Evolutionary conservation across 2,113 vertebrate species (phyloP), one percentile per base, ranked within the genome.

Genomic region (Noctilio leporinus): DNA sequence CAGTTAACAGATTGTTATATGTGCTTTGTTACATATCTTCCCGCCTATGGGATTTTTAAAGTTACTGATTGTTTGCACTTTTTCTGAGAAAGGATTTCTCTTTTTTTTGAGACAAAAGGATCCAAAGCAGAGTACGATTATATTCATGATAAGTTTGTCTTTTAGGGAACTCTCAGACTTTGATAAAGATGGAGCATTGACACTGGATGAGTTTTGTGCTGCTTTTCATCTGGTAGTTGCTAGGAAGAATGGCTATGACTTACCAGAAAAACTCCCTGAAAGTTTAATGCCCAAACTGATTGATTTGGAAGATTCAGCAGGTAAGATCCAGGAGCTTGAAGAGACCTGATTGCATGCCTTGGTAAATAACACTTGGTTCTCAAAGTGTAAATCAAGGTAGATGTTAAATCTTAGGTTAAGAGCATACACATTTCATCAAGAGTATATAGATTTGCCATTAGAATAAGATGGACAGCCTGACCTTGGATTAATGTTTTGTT

Each of bases 281-380:
- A 99, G 99, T 98, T 98, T 99, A 98, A 99, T 99, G 99, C 99
- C 99, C 98, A 99, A 99, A 97, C 98, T 99, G 97, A 99, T 99
- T 97, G 99, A 99, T 98, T 98, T 99, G 98, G 99, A 99, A 98
- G 99, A 99, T 96, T 99, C 99, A 12, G 98, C 99, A 91, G 99
- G 99, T 99, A 98, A 97, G 97, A 93, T 10, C 33, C 33, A 0
- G 3, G 51, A 86, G 65, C 84, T 64, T 51, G 28, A 51, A 86
- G 55, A 72, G 64, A 93, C 4, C 89, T 72, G 12, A 22, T 24
- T 62, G 16, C 87, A 0, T 94, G 73, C 82, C 53, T 72, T 90
- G 69, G 70, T 83, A 77, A 49, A 78, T 59, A 47, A 5, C 28
- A 38, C 69, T 96, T 89, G 45, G 59, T 84, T 95, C 53, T 90